These are phyloP conservation scores for Lepeophtheirus salmonis DNA, from an alignment of 1,140 invertebrate genomes.

Conservation along the genomic window DNA sequence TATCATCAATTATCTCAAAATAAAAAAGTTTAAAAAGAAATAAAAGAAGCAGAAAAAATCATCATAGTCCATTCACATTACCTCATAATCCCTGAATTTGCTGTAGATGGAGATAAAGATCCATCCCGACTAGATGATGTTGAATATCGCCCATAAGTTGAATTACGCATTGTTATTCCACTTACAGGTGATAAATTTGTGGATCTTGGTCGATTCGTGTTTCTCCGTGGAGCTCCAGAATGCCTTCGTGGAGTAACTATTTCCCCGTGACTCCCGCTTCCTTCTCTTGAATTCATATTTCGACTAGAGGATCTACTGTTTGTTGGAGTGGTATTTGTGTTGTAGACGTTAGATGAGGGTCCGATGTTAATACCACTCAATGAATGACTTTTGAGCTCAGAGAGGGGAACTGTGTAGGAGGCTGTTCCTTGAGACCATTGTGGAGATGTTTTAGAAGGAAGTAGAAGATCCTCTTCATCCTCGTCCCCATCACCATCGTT, in stretches of 20 bases:
- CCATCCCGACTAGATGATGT: not conserved
- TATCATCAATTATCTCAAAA: not conserved
- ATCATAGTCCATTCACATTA: not conserved
- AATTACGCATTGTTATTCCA: not conserved
- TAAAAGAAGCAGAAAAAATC: not conserved
- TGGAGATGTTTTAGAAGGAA: not conserved
- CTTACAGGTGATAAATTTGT: not conserved
- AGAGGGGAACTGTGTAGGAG: not conserved
- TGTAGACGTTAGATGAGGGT: not conserved
- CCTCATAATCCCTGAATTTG: not conserved
- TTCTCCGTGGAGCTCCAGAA: not conserved
- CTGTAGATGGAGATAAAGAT: not conserved
- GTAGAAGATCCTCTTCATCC: not conserved
- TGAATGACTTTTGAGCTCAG: not conserved
- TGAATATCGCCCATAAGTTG: not conserved
- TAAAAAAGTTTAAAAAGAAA: no score
- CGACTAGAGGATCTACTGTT: not conserved
- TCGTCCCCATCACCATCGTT: not conserved
- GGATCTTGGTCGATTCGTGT: not conserved
- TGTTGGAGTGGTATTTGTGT: not conserved
- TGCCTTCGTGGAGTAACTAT: not conserved
- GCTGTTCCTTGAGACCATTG: not conserved
- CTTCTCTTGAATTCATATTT: not conserved
- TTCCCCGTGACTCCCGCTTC: not conserved
- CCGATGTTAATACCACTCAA: not conserved